phyloP scores from a whole-genome alignment of 2,888 invertebrate species.

The Coelopa pilipes region DNA sequence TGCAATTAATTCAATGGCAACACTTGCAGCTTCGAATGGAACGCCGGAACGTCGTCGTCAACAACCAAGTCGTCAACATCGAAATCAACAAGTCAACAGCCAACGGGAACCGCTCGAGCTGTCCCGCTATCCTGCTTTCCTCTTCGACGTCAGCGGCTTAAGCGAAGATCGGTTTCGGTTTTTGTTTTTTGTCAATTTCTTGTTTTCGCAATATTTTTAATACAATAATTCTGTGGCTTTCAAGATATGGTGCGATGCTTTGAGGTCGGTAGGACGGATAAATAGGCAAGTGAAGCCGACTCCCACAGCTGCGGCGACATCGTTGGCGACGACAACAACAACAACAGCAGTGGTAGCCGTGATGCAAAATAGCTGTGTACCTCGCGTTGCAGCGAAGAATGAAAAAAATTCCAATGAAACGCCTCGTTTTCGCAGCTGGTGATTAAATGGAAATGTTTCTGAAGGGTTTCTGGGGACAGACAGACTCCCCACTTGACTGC shows the following conservation, averaged over 20 bases:
- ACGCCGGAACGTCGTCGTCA: too few species aligned
- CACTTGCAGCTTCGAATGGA: background rate
- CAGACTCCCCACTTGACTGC: background rate
- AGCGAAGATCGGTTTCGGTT: too few species aligned
- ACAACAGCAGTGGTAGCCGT: background rate
- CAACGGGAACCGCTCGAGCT: too few species aligned
- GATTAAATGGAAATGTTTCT: conserved; percentile 7
- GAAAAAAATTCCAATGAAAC: too few species aligned
- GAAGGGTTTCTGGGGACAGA: background rate
- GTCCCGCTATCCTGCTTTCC: too few species aligned
- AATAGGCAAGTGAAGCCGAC: background rate
- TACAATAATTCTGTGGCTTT: background rate
- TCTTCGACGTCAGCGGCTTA: too few species aligned
- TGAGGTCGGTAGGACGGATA: background rate
- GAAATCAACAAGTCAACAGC: too few species aligned
- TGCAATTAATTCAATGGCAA: conserved; percentile 2
- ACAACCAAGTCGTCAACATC: too few species aligned
- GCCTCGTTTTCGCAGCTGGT: background rate
- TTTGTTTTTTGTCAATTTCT: too few species aligned
- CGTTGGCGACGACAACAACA: background rate
- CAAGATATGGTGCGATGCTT: background rate
- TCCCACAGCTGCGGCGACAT: background rate
- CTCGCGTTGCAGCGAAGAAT: too few species aligned
- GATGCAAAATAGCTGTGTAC: background rate
- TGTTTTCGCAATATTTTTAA: background rate